Percentiles rank a stretch among this genome's conserved stretches.
These are phyloP conservation scores for Scolopax bukidnonensis DNA, from an alignment of 2,797 vertebrate species.

Conservation along the genomic window DNA sequence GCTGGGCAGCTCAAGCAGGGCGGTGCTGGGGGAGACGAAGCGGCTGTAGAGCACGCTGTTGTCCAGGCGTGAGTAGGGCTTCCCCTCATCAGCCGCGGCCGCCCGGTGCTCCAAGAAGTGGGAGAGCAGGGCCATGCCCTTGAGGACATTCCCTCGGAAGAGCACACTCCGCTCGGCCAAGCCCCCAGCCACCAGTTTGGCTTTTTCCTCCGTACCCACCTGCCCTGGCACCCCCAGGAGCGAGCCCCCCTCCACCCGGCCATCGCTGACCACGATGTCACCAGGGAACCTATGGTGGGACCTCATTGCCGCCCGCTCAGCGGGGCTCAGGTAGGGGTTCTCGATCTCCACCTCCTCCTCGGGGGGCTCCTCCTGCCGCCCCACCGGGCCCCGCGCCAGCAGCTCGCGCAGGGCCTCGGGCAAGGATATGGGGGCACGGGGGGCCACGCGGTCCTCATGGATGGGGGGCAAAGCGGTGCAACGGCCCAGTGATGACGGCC, in stretches of 20 bases:
- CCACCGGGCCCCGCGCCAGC: not conserved
- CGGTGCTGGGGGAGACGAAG: conserved; percentile 35
- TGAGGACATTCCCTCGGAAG: conserved; percentile 64
- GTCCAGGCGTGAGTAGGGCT: conserved; percentile 84
- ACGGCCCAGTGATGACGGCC: conserved; percentile 59
- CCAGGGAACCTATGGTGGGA: not conserved
- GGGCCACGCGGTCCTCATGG: conserved; percentile 80
- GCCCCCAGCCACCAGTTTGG: not conserved
- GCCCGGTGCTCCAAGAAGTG: conserved; percentile 65
- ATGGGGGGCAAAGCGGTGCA: conserved; percentile 85
- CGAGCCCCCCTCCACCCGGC: not conserved
- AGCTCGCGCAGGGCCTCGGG: not conserved
- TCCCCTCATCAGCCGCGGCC: not conserved
- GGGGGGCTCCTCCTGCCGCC: not conserved
- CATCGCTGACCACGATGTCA: not conserved
- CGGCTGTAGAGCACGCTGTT: conserved; percentile 86
- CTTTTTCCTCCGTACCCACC: conserved; percentile 10
- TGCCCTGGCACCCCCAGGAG: conserved; percentile 81
- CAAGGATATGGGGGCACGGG: not conserved
- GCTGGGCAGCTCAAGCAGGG: not conserved
- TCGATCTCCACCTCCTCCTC: conserved; percentile 42
- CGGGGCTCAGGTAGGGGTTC: conserved; percentile 69
- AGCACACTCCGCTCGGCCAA: conserved; percentile 36
- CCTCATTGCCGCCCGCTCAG: conserved; percentile 1
- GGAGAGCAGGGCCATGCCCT: conserved; percentile 66